A percentile compares a stretch with the other conserved stretches of the same genome.
These are phyloP conservation scores for Pristionchus fissidentatus DNA, from an alignment of 2,888 invertebrate species.

Conservation along the genomic window DNA sequence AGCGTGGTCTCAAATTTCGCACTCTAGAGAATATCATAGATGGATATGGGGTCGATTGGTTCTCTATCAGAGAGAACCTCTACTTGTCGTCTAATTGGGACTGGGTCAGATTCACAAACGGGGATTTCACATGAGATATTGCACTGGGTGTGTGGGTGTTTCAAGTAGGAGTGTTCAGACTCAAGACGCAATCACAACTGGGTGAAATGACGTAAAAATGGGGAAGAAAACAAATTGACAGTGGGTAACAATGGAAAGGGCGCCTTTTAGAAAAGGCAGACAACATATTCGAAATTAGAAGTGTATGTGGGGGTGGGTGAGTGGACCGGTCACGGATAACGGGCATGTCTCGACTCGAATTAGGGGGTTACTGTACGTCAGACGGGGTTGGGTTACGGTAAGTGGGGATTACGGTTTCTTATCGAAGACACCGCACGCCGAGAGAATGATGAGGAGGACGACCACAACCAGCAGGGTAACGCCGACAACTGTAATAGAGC, in stretches of 20 bases:
- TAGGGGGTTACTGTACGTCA: conserved; percentile 7
- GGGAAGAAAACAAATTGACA: neutral
- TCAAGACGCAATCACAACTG: conserved; percentile 32
- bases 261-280: conserved; percentile 7
- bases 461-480: conserved; percentile 51
- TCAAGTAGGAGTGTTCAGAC: conserved; percentile 11
- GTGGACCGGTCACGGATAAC: neutral
- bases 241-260: too few relatives aligned
- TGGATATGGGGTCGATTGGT: conserved; percentile 31
- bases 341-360: neutral
- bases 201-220: neutral
- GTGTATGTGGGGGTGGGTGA: neutral
- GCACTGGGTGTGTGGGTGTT: conserved; percentile 31
- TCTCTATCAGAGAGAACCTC: neutral
- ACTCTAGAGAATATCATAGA: too few relatives aligned
- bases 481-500: conserved; percentile 2
- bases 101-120: conserved; percentile 28
- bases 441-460: conserved; percentile 56
- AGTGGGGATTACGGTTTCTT: conserved; percentile 24
- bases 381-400: neutral
- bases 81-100: neutral
- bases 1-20: too few relatives aligned
- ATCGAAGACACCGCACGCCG: conserved; percentile 55
- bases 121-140: conserved; percentile 9
- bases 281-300: neutral